A percentile compares a stretch with the other conserved stretches of the same genome.
Evolutionary conservation across 2,797 vertebrate genomes (phyloP).

Genomic region (Pseudopleuronectes americanus): DNA sequence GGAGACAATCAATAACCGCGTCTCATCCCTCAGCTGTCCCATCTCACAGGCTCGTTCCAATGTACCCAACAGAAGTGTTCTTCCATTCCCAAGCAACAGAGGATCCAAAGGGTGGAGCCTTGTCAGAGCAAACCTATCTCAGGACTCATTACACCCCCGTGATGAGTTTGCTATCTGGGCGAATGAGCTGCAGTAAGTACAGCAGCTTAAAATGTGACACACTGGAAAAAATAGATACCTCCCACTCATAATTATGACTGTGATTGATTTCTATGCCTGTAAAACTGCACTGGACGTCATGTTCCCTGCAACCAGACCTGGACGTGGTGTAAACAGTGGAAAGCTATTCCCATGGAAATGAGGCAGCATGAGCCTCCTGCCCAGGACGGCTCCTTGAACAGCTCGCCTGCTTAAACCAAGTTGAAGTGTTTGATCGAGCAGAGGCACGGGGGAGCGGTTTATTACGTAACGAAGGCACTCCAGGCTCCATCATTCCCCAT

Average conservation of each 20-base stretch:
- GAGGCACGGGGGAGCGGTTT: neutral
- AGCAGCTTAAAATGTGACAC: too few relatives aligned
- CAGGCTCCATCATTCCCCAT: slow-evolving; percentile 11
- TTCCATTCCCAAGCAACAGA: too few relatives aligned
- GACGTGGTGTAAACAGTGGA: neutral
- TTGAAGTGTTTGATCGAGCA: slow-evolving; percentile 11
- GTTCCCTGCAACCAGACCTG: neutral
- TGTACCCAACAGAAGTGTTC: too few relatives aligned
- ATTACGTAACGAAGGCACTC: slow-evolving; percentile 12
- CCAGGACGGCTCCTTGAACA: slow-evolving; percentile 26
- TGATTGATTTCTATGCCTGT: neutral
- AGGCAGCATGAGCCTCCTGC: neutral
- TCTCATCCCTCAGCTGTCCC: too few relatives aligned
- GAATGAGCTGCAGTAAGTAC: too few relatives aligned
- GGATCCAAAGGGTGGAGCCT: too few relatives aligned
- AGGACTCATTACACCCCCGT: too few relatives aligned
- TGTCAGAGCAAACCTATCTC: too few relatives aligned
- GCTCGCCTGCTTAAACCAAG: slow-evolving; percentile 30
- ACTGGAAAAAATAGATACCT: neutral
- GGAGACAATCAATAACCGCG: too few relatives aligned
- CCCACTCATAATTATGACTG: neutral
- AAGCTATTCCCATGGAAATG: too few relatives aligned
- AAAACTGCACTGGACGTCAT: neutral
- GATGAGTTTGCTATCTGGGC: too few relatives aligned
- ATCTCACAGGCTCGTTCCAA: too few relatives aligned